phyloP scores from a whole-genome alignment of 2,797 vertebrate species.

The Botia kubotai region DNA sequence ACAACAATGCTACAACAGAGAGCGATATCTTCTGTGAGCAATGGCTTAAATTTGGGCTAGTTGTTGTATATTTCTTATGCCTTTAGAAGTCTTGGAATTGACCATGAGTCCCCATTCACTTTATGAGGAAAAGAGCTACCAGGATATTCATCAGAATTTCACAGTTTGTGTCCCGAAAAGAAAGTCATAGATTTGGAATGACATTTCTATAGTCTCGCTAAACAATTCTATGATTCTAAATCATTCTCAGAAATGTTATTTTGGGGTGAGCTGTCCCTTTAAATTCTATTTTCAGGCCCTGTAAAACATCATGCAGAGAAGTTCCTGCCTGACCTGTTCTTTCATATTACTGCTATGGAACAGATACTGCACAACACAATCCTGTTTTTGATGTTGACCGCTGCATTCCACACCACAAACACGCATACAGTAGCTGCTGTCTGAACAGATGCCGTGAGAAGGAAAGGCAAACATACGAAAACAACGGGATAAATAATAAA shows the following conservation, averaged over 20 bases:
- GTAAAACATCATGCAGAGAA: background rate
- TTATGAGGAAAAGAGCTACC: too few relatives aligned
- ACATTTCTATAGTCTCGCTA: too few relatives aligned
- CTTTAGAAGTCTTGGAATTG: too few relatives aligned
- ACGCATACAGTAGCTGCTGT: background rate
- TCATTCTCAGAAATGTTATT: background rate
- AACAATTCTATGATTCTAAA: too few relatives aligned
- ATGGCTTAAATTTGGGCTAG: too few relatives aligned
- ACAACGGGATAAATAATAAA: conserved; percentile 1
- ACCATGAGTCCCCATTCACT: too few relatives aligned
- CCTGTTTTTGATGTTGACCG: background rate
- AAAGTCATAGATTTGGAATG: too few relatives aligned
- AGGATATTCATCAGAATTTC: too few relatives aligned
- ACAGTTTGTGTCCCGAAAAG: background rate
- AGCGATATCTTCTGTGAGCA: background rate
- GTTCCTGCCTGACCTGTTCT: background rate
- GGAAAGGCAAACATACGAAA: conserved; percentile 20
- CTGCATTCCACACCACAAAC: background rate
- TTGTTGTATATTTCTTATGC: too few relatives aligned
- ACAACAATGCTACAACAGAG: too few relatives aligned
- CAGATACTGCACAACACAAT: background rate
- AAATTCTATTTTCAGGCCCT: background rate
- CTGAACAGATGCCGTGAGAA: background rate
- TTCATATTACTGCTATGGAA: background rate
- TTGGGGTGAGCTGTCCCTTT: background rate